phyloP scores from a whole-genome alignment of 2,113 vertebrate genomes.

The Centropristis striata region DNA sequence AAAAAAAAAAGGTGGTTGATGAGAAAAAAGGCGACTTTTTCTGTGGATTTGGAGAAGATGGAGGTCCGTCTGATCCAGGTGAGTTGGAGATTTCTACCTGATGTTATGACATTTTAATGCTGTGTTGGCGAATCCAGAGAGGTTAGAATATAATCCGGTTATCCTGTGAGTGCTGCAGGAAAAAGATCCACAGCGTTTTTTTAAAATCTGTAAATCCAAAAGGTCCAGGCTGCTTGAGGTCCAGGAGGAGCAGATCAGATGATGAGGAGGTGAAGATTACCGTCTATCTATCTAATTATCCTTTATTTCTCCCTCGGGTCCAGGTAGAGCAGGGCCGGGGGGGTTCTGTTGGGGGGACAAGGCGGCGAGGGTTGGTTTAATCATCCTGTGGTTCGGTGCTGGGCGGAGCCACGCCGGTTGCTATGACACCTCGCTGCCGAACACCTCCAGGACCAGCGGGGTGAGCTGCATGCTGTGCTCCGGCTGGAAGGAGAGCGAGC shows the following conservation, averaged over 20 bases:
- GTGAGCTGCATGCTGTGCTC: constrained; percentile 97
- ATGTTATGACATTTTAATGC: constrained; percentile 16
- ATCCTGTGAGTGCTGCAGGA: constrained; percentile 47
- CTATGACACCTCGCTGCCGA: constrained; percentile 96
- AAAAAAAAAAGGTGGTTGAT: too few species aligned
- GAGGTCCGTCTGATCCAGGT: constrained; percentile 10
- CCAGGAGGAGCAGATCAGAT: constrained; percentile 23
- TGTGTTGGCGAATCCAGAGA: constrained; percentile 47
- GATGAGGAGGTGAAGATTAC: constrained; percentile 45
- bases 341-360: constrained; percentile 36
- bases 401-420: constrained; percentile 15
- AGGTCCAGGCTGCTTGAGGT: constrained; percentile 44
- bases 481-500: constrained; percentile 93
- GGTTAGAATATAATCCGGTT: constrained; percentile 44
- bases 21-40: constrained; percentile 34
- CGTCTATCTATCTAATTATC: constrained; percentile 35
- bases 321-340: constrained; percentile 36
- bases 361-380: constrained; percentile 34
- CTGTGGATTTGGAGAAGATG: constrained; percentile 31
- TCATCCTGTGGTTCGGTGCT: constrained; percentile 39
- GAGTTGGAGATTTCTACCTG: constrained; percentile 15
- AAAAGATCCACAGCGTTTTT: constrained; percentile 26
- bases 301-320: constrained; percentile 49
- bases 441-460: constrained; percentile 95
- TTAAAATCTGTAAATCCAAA: constrained; percentile 26